Evolutionary conservation across 2,888 invertebrate species (phyloP), one percentile per base, ranked within the genome.

Genomic region (Carabus problematicus): DNA sequence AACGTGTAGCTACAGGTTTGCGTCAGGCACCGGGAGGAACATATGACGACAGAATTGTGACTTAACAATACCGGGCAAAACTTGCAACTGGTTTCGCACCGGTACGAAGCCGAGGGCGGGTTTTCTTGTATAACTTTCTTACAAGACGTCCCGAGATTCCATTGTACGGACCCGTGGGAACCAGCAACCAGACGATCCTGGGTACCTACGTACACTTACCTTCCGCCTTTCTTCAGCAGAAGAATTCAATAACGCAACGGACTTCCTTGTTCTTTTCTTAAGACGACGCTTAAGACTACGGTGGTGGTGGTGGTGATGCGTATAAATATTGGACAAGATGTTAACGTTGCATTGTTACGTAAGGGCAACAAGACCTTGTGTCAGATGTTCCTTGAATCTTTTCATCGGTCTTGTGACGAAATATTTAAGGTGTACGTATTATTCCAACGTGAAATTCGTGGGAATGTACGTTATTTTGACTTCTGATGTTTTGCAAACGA

Each of bases 101-200:
- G n/a, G n/a, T 45, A 29, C 29, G 6, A 14, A 3, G 6, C 52
- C 19, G 52, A 52, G 54, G 39, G 62, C 45, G 55, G 43, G 49
- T 19, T 29, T 19, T 56, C 56, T 66, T 66, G 49, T 59, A 47
- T 66, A 66, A 66, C 66, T 66, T 60, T 66, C 66, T 66, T 66
- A 41, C 66, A 66, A 66, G 66, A 66, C 66, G 59, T 40, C 11
- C 40, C 59, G 11, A 9, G 56, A 39, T 56, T 43, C 66, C 40
- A 66, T 66, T 66, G 66, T 66, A 42, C 45, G 19, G n/a, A 66
- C 59, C 52, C 66, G 66, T 66, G 66, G 58, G 66, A 66, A 66
- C n/a, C 58, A 41, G 29, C 52, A 40, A 63, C 41, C 40, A 12
- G 29, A 19, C 52, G 19, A 18, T 14, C 52, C 62, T n/a, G 39